Evolutionary conservation across 2,888 invertebrate species (phyloP), one percentile per base, ranked within the genome.

Genomic region (Pogonocherus hispidulus): DNA sequence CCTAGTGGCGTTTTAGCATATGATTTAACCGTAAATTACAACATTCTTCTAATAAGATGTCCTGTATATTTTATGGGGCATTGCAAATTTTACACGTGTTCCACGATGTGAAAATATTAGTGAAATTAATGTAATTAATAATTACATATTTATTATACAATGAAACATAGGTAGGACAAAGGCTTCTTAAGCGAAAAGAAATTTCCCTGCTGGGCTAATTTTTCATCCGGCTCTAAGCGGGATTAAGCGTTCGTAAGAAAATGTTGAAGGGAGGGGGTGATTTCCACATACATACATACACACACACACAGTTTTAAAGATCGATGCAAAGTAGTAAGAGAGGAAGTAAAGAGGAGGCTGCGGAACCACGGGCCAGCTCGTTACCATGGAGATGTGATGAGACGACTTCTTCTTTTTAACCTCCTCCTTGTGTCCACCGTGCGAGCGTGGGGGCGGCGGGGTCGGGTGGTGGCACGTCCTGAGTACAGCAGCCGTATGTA

Each of bases 301-400:
- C 68, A 79, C 78, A 77, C 78, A 77, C 77, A 81, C 82, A 84
- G 84, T 85, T 86, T 86, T 86, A 86, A 86, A 85, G 86, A 86
- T 86, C 86, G 85, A 86, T 86, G 86, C 85, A 86, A 86, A 86
- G 85, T 85, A 86, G 81, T 78, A 73, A 73, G 78, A 75, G 75
- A 74, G 75, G 73, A 74, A 72, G 73, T 71, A 75, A 75, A 72
- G 71, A 74, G 72, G 70, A 72, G 71, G 77, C 76, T 75, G 76
- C 79, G 77, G 78, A 79, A 84, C 84, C 83, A 84, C 84, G 84
- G 86, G 85, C 84, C 83, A 85, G 85, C 85, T 85, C 86, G 86
- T 86, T 86, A 86, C 86, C 85, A 86, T 86, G 86, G 86, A 82
- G 86, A 86, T 86, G 85, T 85, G 86, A 84, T 84, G 84, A 85